Base-by-base conservation (phyloP, 2,888 invertebrate species). In the Myopa testacea region DNA sequence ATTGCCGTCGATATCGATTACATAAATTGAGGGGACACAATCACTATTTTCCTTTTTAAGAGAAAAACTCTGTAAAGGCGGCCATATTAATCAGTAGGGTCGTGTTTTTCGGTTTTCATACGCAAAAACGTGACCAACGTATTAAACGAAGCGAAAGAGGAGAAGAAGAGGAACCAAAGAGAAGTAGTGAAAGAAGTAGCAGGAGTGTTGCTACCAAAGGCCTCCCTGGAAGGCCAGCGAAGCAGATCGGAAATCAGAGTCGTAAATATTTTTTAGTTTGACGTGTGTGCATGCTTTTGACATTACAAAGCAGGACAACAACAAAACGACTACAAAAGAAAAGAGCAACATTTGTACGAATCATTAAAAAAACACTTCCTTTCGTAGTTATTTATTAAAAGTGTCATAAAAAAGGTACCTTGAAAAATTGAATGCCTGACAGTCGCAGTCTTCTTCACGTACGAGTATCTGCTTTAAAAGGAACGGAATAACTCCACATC, bases 91-190 rank as follows among this genome's bases (percentile, higher is more conserved):
- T n/a, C 1, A 58, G 58, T 19, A 58, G 6, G n/a, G 3, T 16
- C 16, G 16, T 58, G 19, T 58, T 58, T 58, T 58, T 16, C 14
- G 26, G 26, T 26, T 26, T 26, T 26, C 14, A 12, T n/a, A n/a
- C 16, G 19, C 58, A 58, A 58, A 58, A 58, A 58, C 58, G 58
- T 58, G 58, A 58, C 19, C 58, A 58, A 58, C 58, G 58, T 58
- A 58, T 58, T n/a, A 58, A 12, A 6, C 5, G 6, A 12, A 58
- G n/a, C 3, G n/a, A 1, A 58, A n/a, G 16, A 58, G 58, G 6
- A 58, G 58, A 16, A 58, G 58, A 58, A 19, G 8, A 60, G 19
- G 16, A 60, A 60, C 5, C 5, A 60, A 19, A 60, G 14, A 19
- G 19, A 60, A 19, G 12, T 8, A 19, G 60, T 16, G 60, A 3